Evolutionary conservation across 2,888 invertebrate species (phyloP), one percentile per base, ranked within the genome.

Genomic region (Mactromeris polynyma): DNA sequence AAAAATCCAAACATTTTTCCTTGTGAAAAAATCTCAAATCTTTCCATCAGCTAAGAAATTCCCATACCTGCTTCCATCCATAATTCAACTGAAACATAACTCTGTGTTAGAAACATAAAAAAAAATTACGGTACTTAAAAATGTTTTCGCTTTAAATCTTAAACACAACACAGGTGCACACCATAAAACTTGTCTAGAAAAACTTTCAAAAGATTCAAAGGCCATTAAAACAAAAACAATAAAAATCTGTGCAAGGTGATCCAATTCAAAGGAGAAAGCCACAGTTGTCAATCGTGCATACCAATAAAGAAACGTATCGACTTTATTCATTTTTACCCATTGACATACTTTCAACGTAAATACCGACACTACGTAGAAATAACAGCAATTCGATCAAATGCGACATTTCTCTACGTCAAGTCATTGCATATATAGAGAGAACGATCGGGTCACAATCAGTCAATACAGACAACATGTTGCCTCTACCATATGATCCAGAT

Each of bases 401-500:
- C 58, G n/a, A 14, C 46, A 46, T 46, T 58, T 19, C 58, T 21
- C 6, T 2, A 21, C n/a, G n/a, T 73, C 31, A 19, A 36, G 36
- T 11, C 31, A 33, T 14, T 26, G 73, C 33, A 26, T 73, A 21
- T 2, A 14, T 31, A 17, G 36, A 36, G n/a, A 17, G 14, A 36
- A 36, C 0, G n/a, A 73, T 17, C 19, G 19, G 17, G 17, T 33
- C 33, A 36, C 19, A 36, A 33, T 36, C 33, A 73, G 31, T 73
- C 73, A 73, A 73, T 73, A 73, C 36, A 17, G 7, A 73, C n/a
- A 73, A 73, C 73, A 73, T 73, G 73, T 73, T 19, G 26, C 73
- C 73, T 14, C 6, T 7, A 33, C 14, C 69, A 58, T 58, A 58
- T 21, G 14, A 73, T 73, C 73, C 73, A 19, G 46, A 46, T 46